phyloP scores from a whole-genome alignment of 1,140 invertebrate genomes.

The Halesus radiatus region DNA sequence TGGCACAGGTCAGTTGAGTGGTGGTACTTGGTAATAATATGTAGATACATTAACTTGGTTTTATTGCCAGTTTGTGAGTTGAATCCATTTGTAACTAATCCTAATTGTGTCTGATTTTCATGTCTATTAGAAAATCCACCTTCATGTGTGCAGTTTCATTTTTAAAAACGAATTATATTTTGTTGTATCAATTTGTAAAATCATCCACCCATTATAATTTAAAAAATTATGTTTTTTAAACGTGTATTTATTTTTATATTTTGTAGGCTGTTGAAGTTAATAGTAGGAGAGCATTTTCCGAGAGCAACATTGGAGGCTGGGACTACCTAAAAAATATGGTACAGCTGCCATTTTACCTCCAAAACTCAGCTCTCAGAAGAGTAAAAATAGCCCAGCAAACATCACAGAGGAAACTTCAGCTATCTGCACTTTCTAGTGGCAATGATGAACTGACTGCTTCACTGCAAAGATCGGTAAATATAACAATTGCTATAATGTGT shows the following conservation, averaged over 20 bases:
- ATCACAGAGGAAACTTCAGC: conserved; percentile 73
- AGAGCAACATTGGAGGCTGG: conserved; percentile 92
- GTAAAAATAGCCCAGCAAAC: conserved; percentile 90
- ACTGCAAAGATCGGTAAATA: conserved; percentile 65
- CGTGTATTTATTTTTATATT: conserved; percentile 50
- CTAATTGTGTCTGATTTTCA: no score
- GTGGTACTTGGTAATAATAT: conserved; percentile 1
- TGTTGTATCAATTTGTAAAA: not conserved
- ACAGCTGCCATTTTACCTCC: conserved; percentile 96
- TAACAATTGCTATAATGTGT: not conserved
- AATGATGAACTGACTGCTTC: conserved; percentile 66
- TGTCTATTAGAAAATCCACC: not conserved
- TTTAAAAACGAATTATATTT: no score
- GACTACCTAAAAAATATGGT: conserved; percentile 97
- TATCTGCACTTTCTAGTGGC: conserved; percentile 65
- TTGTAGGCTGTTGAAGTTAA: conserved; percentile 91
- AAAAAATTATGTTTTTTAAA: not conserved
- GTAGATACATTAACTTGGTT: not conserved
- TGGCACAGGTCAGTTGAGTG: conserved; percentile 31
- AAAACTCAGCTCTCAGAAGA: conserved; percentile 93
- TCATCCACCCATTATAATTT: conserved; percentile 10
- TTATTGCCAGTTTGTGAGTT: not conserved
- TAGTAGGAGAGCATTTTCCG: conserved; percentile 85
- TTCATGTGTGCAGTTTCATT: not conserved
- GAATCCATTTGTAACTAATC: not conserved